Percentiles rank a stretch among this genome's conserved stretches.
Conservation (phyloP, 1,140 invertebrate genomes). For the Neodiprion lecontei region DNA sequence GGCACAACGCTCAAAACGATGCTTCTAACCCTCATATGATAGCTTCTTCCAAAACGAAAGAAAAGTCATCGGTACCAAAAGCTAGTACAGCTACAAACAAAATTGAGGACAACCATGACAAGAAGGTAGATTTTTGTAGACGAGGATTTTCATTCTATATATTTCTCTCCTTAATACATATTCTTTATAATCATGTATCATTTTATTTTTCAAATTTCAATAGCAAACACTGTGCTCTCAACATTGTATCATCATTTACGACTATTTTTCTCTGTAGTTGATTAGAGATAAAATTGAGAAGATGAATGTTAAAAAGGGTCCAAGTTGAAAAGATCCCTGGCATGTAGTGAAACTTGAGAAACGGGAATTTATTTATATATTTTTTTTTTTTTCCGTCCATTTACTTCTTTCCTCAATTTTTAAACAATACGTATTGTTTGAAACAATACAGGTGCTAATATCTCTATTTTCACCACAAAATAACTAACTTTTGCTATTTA, state of each 20-base stretch:
- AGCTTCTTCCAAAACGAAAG: slow-evolving; percentile 48
- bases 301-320: too few species aligned
- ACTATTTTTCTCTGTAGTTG: too few species aligned
- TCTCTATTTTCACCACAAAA: too few species aligned
- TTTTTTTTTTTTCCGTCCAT: slow-evolving; percentile 8
- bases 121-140: slow-evolving; percentile 49
- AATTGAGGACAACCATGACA: slow-evolving; percentile 47
- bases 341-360: slow-evolving; percentile 30
- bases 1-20: slow-evolving; percentile 49
- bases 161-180: background rate
- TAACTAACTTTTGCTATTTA: too few species aligned
- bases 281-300: too few species aligned
- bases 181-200: background rate
- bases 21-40: slow-evolving; percentile 46
- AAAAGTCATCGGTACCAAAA: slow-evolving; percentile 49
- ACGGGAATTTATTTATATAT: slow-evolving; percentile 24
- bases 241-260: too few species aligned
- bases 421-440: too few species aligned
- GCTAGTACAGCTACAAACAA: slow-evolving; percentile 44
- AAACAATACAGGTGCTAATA: too few species aligned
- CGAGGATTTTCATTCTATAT: slow-evolving; percentile 2
- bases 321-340: too few species aligned
- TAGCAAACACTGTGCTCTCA: background rate
- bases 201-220: background rate
- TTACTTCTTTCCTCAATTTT: too few species aligned